Percentiles rank a stretch among this genome's conserved stretches.
Conservation (phyloP, 2,888 invertebrate genomes). For the Calephelis perditalis region DNA sequence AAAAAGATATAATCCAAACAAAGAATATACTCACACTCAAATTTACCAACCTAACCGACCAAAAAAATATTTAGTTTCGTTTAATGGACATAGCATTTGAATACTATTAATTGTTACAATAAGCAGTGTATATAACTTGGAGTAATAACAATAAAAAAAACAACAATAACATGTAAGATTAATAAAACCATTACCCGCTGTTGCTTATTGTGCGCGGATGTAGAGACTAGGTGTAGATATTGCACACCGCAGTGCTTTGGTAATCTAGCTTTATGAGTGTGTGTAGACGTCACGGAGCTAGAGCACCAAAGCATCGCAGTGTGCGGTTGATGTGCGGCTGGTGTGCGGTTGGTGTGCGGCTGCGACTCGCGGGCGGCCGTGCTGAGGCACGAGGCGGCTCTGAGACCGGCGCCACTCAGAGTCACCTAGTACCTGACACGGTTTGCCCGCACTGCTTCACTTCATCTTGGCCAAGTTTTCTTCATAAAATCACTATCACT, state of each 20-base stretch:
- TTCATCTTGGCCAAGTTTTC: too few relatives aligned
- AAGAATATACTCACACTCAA: too few relatives aligned
- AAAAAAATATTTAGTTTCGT: too few relatives aligned
- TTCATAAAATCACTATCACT: too few relatives aligned
- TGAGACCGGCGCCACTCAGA: constrained; percentile 82
- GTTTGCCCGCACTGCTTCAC: constrained; percentile 28
- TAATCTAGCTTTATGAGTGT: constrained; percentile 96
- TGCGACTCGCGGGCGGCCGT: constrained; percentile 37
- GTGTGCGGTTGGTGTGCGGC: neutral
- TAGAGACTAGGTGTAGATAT: constrained; percentile 23
- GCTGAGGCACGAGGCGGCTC: constrained; percentile 75
- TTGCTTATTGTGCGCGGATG: constrained; percentile 22
- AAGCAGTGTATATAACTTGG: too few relatives aligned
- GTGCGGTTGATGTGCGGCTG: constrained; percentile 38
- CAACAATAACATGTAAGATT: constrained; percentile 6
- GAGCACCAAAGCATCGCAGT: constrained; percentile 90
- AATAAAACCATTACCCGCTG: constrained; percentile 20
- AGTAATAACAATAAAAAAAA: neutral
- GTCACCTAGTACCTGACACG: constrained; percentile 92
- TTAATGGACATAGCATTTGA: too few relatives aligned
- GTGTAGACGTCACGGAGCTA: constrained; percentile 88
- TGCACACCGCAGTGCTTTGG: constrained; percentile 85
- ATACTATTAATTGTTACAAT: too few relatives aligned
- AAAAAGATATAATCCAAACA: too few relatives aligned
- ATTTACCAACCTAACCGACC: too few relatives aligned